Evolutionary conservation across 2,113 vertebrate species (phyloP).

Genomic region (Daphoenositta chrysoptera): DNA sequence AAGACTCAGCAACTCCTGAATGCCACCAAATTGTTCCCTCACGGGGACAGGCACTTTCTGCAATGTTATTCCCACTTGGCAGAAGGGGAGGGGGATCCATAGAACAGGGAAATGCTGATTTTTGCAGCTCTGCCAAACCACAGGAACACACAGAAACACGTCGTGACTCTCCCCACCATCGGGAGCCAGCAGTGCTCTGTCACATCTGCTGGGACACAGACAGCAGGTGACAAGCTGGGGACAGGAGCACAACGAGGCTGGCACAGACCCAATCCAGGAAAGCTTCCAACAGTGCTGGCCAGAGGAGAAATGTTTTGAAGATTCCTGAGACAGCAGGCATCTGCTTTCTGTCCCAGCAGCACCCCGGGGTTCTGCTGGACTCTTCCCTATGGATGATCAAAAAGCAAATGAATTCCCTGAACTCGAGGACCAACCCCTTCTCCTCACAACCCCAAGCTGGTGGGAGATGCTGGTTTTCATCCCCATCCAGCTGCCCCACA

Average conservation of each 20-base stretch:
- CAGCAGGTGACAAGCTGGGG: neutral
- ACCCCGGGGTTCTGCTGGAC: neutral
- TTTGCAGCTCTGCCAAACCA: neutral
- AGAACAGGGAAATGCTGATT: neutral
- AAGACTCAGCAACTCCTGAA: neutral
- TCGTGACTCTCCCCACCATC: neutral
- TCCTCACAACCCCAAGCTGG: too few relatives aligned
- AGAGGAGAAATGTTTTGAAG: neutral
- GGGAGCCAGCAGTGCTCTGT: neutral
- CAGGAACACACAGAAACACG: neutral
- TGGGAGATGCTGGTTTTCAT: neutral
- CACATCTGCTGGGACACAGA: neutral
- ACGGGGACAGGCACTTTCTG: neutral
- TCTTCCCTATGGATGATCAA: accelerated
- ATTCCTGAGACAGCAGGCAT: neutral
- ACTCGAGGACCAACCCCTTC: accelerated
- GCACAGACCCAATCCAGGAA: neutral
- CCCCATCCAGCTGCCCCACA: accelerated
- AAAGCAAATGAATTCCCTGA: neutral
- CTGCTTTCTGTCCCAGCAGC: neutral
- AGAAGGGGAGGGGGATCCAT: neutral
- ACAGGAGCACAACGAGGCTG: neutral
- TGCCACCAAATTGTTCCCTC: neutral
- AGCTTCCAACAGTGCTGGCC: neutral
- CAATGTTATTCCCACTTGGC: neutral